Percentiles rank a stretch among this genome's conserved stretches.
Conservation (phyloP, 2,113 vertebrate species). For the Perca schrenkii region DNA sequence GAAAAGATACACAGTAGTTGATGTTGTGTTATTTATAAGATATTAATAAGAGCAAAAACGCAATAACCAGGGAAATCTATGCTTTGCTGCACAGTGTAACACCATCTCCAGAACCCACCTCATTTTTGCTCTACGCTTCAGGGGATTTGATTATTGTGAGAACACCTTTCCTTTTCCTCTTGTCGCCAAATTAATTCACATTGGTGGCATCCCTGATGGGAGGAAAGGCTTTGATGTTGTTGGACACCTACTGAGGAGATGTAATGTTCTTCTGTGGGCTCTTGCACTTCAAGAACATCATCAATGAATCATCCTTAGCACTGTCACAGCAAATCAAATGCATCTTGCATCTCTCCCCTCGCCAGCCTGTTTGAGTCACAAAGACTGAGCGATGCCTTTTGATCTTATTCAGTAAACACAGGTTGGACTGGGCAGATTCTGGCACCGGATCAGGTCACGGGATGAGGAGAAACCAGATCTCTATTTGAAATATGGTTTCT, state of each 20-base stretch:
- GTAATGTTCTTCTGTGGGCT: conserved; percentile 44
- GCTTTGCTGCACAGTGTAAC: conserved; percentile 16
- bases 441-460: background rate
- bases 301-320: conserved; percentile 54
- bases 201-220: conserved; percentile 33
- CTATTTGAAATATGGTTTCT: conserved; percentile 2
- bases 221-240: conserved; percentile 62
- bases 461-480: background rate
- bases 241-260: conserved; percentile 46
- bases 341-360: conserved; percentile 50
- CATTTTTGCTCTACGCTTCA: conserved; percentile 1
- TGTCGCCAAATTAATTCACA: conserved; percentile 51
- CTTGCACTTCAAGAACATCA: conserved; percentile 61
- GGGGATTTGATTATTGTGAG: conserved; percentile 15
- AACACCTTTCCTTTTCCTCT: conserved; percentile 30
- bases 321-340: conserved; percentile 62
- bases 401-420: conserved; percentile 42
- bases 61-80: conserved; percentile 9
- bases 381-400: conserved; percentile 45
- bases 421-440: conserved; percentile 26
- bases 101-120: conserved; percentile 1
- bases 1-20: background rate
- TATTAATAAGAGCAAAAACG: background rate
- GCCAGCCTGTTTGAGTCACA: conserved; percentile 45
- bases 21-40: background rate